A percentile compares a stretch with the other conserved stretches of the same genome.
phyloP scores from a whole-genome alignment of 2,113 vertebrate genomes.

The Furnarius figulus region DNA sequence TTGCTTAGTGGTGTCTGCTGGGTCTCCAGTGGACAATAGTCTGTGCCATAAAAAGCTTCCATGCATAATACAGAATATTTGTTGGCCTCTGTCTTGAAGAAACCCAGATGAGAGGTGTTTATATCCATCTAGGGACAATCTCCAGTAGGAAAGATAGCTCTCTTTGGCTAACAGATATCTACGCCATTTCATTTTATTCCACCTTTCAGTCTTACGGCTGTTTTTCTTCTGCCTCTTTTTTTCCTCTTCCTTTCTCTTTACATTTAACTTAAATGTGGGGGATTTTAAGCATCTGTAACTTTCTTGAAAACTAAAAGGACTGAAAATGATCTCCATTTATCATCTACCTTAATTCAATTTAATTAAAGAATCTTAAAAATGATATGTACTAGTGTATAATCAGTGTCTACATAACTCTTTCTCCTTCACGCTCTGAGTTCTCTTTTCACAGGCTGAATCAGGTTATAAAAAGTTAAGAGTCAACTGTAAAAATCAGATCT shows the following conservation, averaged over 20 bases:
- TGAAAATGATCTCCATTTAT: slow-evolving; percentile 17
- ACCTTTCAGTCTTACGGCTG: slow-evolving; percentile 7
- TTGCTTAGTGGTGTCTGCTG: not conserved
- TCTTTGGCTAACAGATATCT: slow-evolving; percentile 23
- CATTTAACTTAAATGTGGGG: not conserved
- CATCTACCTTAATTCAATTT: slow-evolving; percentile 26
- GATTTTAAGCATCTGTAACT: not conserved
- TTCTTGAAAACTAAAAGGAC: not conserved
- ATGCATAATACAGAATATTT: slow-evolving; percentile 15
- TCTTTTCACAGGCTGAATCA: slow-evolving; percentile 13
- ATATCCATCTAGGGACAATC: slow-evolving; percentile 46
- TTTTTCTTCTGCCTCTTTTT: not conserved
- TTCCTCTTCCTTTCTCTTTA: no score
- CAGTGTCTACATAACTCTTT: not conserved
- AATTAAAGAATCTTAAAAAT: slow-evolving; percentile 44
- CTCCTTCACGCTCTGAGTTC: not conserved
- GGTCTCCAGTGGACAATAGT: slow-evolving; percentile 40
- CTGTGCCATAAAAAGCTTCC: slow-evolving; percentile 49
- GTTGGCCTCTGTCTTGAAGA: slow-evolving; percentile 12
- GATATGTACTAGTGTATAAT: not conserved
- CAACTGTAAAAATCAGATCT: slow-evolving; percentile 11
- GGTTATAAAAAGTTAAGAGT: slow-evolving; percentile 50
- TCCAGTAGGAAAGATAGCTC: not conserved
- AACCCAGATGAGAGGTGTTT: slow-evolving; percentile 32
- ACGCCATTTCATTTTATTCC: slow-evolving; percentile 48